Percentiles rank a stretch among this genome's conserved stretches.
Evolutionary conservation across 2,113 vertebrate species (phyloP).

Genomic region (Himantopus leucocephalus): DNA sequence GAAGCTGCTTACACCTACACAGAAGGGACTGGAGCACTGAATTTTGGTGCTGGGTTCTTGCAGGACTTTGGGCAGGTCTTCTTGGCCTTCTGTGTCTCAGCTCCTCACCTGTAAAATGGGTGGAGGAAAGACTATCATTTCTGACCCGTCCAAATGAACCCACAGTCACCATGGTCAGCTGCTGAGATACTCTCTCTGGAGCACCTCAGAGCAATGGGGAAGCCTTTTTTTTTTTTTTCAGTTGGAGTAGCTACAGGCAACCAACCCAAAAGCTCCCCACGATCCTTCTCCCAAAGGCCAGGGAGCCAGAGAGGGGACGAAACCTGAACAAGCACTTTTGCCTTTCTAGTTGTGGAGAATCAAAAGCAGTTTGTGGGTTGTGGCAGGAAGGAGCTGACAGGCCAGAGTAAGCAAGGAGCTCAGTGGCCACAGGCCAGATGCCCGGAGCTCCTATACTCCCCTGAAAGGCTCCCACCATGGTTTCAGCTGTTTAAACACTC

Average conservation of each 20-base stretch:
- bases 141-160: not conserved
- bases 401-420: not conserved
- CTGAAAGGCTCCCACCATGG: not conserved
- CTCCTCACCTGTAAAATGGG: not conserved
- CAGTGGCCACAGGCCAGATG: not conserved
- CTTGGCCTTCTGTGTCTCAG: not conserved
- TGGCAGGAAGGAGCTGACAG: not conserved
- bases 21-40: not conserved
- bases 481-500: not conserved
- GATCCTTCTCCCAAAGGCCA: not conserved
- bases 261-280: not conserved
- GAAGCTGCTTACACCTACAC: not conserved
- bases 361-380: not conserved
- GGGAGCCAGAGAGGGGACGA: not conserved
- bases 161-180: accelerated
- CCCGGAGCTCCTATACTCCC: not conserved
- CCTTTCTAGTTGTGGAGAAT: not conserved
- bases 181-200: not conserved
- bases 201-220: not conserved
- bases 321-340: not conserved
- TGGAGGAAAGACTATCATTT: not conserved
- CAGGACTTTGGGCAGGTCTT: not conserved
- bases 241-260: not conserved
- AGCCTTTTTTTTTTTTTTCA: not conserved
- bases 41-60: not conserved